phyloP scores from a whole-genome alignment of 2,797 vertebrate species.

The Botia almorhae region DNA sequence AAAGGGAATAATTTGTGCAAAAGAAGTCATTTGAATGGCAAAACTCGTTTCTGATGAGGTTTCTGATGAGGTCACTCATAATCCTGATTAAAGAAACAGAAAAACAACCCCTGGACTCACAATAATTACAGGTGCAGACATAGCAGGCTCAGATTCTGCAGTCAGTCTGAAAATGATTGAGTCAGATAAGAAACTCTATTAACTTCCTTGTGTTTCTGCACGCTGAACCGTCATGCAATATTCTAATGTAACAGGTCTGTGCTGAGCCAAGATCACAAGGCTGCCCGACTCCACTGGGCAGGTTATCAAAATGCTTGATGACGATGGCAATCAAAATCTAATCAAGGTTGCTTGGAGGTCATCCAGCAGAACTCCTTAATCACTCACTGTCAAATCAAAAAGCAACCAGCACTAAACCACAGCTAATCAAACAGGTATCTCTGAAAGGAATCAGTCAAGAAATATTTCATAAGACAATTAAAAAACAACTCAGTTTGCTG shows the following conservation, averaged over 20 bases:
- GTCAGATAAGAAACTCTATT: neutral
- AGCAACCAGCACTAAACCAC: constrained; percentile 49
- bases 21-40: neutral
- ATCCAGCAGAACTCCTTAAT: constrained; percentile 18
- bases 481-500: neutral
- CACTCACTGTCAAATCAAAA: constrained; percentile 42
- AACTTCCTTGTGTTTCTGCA: constrained; percentile 20
- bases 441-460: constrained; percentile 5
- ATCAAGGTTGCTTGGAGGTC: constrained; percentile 33
- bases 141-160: constrained; percentile 41
- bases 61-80: constrained; percentile 45
- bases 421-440: constrained; percentile 46
- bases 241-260: neutral
- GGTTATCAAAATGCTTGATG: constrained; percentile 19
- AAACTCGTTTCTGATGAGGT: constrained; percentile 8
- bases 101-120: constrained; percentile 29
- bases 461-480: neutral
- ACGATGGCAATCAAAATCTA: constrained; percentile 39
- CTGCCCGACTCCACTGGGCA: constrained; percentile 19
- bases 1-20: constrained; percentile 12
- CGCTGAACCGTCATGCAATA: neutral
- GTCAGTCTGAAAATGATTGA: constrained; percentile 39
- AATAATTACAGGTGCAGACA: constrained; percentile 53
- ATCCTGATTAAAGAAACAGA: constrained; percentile 39
- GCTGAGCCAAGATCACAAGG: neutral